Percentiles rank a stretch among this genome's conserved stretches.
Evolutionary conservation across 2,888 invertebrate species (phyloP).

Genomic region (Scaptomyza polygonia): DNA sequence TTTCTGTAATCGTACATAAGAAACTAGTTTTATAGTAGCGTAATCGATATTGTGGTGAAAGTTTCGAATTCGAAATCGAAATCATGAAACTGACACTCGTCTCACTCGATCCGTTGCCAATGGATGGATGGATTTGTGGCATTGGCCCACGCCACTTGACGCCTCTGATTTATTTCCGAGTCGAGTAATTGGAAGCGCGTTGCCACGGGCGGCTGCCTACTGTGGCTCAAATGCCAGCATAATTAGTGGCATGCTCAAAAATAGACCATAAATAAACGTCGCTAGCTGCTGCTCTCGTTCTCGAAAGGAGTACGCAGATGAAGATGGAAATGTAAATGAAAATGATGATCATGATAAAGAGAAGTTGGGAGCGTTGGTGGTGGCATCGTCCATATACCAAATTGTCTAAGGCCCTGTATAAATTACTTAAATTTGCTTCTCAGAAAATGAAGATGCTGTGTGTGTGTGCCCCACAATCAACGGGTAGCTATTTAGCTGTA

Average conservation of each 20-base stretch:
- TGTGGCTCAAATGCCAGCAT: conserved; percentile 68
- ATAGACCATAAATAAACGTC: conserved; percentile 77
- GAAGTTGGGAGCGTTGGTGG: too few species aligned
- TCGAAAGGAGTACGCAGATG: conserved; percentile 3
- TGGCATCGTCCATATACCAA: conserved; percentile 41
- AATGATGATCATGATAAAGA: background rate
- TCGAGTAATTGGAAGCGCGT: conserved; percentile 74
- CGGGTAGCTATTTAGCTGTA: conserved; percentile 21
- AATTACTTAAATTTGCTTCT: conserved; percentile 74
- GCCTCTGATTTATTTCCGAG: conserved; percentile 73
- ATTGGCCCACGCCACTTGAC: conserved; percentile 48
- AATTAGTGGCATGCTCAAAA: conserved; percentile 76
- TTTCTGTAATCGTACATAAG: too few species aligned
- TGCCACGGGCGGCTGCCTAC: conserved; percentile 34
- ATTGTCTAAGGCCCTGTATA: conserved; percentile 72
- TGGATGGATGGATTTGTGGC: conserved; percentile 43
- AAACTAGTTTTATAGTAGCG: too few species aligned
- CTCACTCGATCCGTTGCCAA: conserved; percentile 43
- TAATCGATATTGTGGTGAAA: conserved; percentile 33
- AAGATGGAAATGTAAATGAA: background rate
- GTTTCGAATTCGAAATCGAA: conserved; percentile 19
- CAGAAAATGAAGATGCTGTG: conserved; percentile 62
- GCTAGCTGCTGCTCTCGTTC: conserved; percentile 47
- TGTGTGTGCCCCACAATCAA: conserved; percentile 34
- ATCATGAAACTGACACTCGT: conserved; percentile 22